Percentiles rank a stretch among this genome's conserved stretches.
Evolutionary conservation across 1,140 invertebrate genomes (phyloP).

Genomic region (Bradysia coprophila): DNA sequence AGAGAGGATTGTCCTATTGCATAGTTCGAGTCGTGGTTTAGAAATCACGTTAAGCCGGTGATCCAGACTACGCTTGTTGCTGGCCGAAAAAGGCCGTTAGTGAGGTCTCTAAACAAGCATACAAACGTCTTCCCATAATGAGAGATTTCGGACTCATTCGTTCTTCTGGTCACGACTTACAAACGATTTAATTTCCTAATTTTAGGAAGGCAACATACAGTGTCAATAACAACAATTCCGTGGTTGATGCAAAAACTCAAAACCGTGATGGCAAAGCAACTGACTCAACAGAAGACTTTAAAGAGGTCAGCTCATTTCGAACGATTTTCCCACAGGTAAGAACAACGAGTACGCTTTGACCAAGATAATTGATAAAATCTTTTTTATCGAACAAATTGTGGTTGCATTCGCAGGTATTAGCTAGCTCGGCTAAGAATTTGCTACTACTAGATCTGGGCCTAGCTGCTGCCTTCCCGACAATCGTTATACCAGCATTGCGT

Average conservation of each 20-base stretch:
- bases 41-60: too few relatives aligned
- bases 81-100: too few relatives aligned
- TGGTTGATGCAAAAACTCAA: not conserved
- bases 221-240: not conserved
- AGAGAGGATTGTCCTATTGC: too few relatives aligned
- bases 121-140: too few relatives aligned
- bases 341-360: not conserved
- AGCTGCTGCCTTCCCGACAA: slow-evolving; percentile 44
- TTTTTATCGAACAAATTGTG: not conserved
- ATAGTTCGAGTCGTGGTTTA: too few relatives aligned
- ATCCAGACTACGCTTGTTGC: too few relatives aligned
- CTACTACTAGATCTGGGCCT: slow-evolving; percentile 27
- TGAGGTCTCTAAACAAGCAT: too few relatives aligned
- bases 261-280: not conserved
- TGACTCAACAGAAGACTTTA: not conserved
- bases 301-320: slow-evolving; percentile 2
- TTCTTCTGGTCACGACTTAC: too few relatives aligned
- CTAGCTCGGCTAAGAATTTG: slow-evolving; percentile 25
- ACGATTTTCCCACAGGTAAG: not conserved
- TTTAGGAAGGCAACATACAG: not conserved
- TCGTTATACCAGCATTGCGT: slow-evolving; percentile 41
- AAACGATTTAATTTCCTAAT: too few relatives aligned
- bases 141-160: too few relatives aligned
- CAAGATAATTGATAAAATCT: not conserved
- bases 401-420: slow-evolving; percentile 18